phyloP scores from a whole-genome alignment of 2,797 vertebrate species.

The Spinus pinus region DNA sequence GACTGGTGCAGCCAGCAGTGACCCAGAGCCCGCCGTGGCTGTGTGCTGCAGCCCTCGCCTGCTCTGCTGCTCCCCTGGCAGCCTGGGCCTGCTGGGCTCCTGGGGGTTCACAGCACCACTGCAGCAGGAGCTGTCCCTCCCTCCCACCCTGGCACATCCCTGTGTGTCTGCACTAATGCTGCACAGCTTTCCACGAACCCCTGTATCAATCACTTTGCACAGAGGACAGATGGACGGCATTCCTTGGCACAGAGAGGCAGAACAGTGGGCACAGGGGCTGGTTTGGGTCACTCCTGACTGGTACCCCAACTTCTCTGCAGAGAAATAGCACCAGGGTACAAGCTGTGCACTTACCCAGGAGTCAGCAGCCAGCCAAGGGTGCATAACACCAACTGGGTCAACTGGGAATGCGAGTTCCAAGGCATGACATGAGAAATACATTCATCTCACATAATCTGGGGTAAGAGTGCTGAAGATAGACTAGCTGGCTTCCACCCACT shows the following conservation, averaged over 20 bases:
- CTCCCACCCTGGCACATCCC: not conserved
- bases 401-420: conserved; percentile 67
- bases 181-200: not conserved
- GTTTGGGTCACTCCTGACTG: conserved; percentile 48
- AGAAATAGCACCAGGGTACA: conserved; percentile 68
- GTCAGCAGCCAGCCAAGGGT: conserved; percentile 69
- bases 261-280: not conserved
- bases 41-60: accelerated
- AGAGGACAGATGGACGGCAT: not conserved
- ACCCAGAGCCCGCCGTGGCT: not conserved
- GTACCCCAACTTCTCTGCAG: conserved; percentile 57
- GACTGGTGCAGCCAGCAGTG: not conserved
- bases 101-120: not conserved
- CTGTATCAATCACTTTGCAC: not conserved
- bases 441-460: conserved; percentile 72
- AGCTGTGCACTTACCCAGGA: conserved; percentile 69
- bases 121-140: not conserved
- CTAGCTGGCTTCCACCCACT: conserved; percentile 72
- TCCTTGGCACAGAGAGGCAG: not conserved
- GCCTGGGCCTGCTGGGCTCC: not conserved
- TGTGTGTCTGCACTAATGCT: not conserved
- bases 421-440: conserved; percentile 71
- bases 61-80: not conserved
- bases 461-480: conserved; percentile 69
- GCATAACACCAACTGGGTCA: conserved; percentile 71